These are phyloP conservation scores for Hoplostethus mediterraneus DNA, from an alignment of 2,797 vertebrate genomes.

Conservation along the genomic window DNA sequence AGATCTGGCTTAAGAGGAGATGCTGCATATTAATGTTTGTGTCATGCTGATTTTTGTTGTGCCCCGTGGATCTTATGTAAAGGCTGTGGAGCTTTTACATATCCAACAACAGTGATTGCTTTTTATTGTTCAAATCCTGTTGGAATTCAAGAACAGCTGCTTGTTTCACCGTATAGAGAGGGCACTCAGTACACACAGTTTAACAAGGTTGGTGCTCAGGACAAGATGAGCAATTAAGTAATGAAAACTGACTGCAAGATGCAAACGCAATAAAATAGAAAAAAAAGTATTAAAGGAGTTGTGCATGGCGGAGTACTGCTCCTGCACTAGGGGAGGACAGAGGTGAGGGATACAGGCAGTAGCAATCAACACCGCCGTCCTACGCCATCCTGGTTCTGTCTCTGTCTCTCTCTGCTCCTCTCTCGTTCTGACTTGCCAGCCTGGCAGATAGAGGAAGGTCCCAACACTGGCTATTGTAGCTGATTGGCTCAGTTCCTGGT, in stretches of 20 bases:
- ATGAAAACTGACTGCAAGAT: conserved; percentile 13
- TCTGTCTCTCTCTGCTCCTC: conserved; percentile 42
- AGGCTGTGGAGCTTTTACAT: conserved; percentile 40
- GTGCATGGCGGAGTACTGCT: conserved; percentile 43
- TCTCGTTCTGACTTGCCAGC: conserved; percentile 33
- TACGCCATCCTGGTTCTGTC: conserved; percentile 12
- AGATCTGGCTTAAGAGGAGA: conserved; percentile 65
- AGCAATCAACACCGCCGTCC: conserved; percentile 50
- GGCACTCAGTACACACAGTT: not conserved
- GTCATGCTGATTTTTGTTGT: conserved; percentile 58
- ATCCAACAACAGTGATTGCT: conserved; percentile 16
- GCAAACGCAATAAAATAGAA: conserved; percentile 14
- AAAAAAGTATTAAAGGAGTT: conserved; percentile 41
- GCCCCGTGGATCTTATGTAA: conserved; percentile 39
- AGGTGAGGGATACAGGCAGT: conserved; percentile 58
- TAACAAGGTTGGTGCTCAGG: conserved; percentile 6
- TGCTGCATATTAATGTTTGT: conserved; percentile 67
- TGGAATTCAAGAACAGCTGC: conserved; percentile 13
- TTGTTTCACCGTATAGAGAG: conserved; percentile 30
- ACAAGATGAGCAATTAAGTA: conserved; percentile 17
- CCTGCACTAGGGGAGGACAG: conserved; percentile 53
- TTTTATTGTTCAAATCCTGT: conserved; percentile 28
- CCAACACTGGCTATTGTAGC: conserved; percentile 44
- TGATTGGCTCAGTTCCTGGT: conserved; percentile 49
- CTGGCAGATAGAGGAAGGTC: conserved; percentile 44